These are phyloP conservation scores for Archocentrus centrarchus DNA, from an alignment of 2,113 vertebrate genomes.

Conservation along the genomic window DNA sequence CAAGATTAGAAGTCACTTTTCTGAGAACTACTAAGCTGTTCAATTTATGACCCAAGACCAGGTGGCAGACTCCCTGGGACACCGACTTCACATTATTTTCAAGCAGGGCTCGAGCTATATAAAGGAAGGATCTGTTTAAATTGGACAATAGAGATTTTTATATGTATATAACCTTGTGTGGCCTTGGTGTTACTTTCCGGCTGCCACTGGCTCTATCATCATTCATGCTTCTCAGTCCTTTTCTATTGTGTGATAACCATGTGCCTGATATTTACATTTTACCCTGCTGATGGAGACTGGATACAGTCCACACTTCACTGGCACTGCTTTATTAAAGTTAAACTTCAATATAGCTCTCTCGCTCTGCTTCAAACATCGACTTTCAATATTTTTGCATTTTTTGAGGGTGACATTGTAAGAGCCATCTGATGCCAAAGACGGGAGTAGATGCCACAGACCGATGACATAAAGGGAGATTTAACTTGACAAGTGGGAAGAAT, in stretches of 20 bases:
- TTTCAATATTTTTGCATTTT: neutral
- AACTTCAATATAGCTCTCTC: conserved; percentile 10
- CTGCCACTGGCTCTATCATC: conserved; percentile 14
- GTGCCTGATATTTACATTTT: conserved; percentile 27
- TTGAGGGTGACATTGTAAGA: neutral
- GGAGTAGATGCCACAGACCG: neutral
- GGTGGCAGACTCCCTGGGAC: neutral
- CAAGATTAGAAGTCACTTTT: neutral
- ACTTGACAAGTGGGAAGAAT: neutral
- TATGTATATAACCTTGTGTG: conserved; percentile 24
- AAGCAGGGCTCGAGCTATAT: neutral
- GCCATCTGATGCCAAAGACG: neutral
- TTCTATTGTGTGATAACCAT: conserved; percentile 16
- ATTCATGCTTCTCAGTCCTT: conserved; percentile 17
- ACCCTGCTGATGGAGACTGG: neutral
- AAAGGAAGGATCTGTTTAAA: conserved; percentile 7
- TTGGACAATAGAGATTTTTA: conserved; percentile 25
- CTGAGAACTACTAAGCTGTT: neutral
- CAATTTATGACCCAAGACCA: neutral
- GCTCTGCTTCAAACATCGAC: neutral
- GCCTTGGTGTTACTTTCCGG: conserved; percentile 16
- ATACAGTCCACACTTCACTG: conserved; percentile 13
- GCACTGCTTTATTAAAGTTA: neutral
- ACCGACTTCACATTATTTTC: neutral
- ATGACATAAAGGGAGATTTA: conserved; percentile 8